These are phyloP conservation scores for Columba guinea DNA, from an alignment of 2,797 vertebrate species.

Conservation along the genomic window DNA sequence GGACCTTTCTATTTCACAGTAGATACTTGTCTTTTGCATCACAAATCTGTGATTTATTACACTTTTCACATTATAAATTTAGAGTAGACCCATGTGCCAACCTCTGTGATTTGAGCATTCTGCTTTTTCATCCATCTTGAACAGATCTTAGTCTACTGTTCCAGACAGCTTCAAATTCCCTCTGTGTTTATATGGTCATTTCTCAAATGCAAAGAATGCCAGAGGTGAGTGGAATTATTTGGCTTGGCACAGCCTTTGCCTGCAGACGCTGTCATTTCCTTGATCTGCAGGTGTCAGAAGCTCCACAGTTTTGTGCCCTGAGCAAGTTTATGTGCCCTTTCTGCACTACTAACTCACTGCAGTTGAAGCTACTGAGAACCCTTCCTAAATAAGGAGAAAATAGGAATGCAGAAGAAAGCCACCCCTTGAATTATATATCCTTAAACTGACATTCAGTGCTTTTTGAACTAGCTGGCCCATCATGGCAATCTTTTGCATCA, in stretches of 20 bases:
- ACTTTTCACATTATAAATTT: not conserved
- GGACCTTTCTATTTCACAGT: not conserved
- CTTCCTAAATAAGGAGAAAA: not conserved
- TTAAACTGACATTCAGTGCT: not conserved
- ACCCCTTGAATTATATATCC: not conserved
- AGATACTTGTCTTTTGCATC: not conserved
- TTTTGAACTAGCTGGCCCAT: not conserved
- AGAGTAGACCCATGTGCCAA: not conserved
- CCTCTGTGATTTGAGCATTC: not conserved
- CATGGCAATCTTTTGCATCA: not conserved
- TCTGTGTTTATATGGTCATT: not conserved
- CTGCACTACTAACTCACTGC: not conserved
- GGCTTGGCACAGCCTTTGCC: not conserved
- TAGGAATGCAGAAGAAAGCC: not conserved
- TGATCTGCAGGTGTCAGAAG: not conserved
- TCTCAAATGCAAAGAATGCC: not conserved
- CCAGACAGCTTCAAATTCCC: not conserved
- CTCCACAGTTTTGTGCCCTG: not conserved
- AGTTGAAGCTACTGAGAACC: not conserved
- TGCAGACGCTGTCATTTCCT: not conserved
- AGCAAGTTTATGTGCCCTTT: not conserved
- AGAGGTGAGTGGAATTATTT: not conserved
- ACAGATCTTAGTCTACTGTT: not conserved
- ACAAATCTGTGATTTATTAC: constrained; percentile 3
- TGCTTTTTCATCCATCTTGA: not conserved